Base-by-base conservation (phyloP, 2,113 vertebrate species). In the Podarcis cretensis region DNA sequence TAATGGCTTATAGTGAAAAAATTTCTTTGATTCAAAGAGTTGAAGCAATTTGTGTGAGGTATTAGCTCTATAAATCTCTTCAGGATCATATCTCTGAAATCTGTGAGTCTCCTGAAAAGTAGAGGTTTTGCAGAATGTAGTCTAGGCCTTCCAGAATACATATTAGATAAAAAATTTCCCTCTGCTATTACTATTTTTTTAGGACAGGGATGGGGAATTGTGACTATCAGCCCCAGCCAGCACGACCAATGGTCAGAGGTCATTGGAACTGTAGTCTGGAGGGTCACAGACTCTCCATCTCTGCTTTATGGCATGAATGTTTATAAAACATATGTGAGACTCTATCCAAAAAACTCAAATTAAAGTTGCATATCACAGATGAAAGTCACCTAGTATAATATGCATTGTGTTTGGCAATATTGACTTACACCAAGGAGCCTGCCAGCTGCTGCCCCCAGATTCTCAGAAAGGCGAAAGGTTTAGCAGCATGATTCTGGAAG, bases 31-130 rank as follows among this genome's bases (percentile, higher is more conserved):
- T 95, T 74, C 92, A 88, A 94, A 94, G 91, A 91, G 89, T 65
- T 87, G 94, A 78, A 95, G 92, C 94, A 95, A 96, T 96, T 96
- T 96, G 89, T 92, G 68, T 93, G 95, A 83, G 6, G 27, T 83
- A 54, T 35, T 77, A 68, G 27, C 6, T 16, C 59, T 14, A 30
- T 13, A 83, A 75, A 68, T 83, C 20, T 88, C 43, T 83, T 30
- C 59, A 18, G 23, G 57, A 30, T 68, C 63, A 27, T 73, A 35
- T 32, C 27, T 40, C 1, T 65, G 35, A 82, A 65, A 37, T 35
- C 35, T 65, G 2, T 76, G 71, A 23, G 4, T 85, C 84, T 37
- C 37, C 21, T 16, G 25, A 25, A 48, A 75, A 37, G 6, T 76
- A 30, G 35, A 14, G 21, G 23, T 40, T 63, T 37, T 37, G 35